phyloP scores from a whole-genome alignment of 2,888 invertebrate genomes.

The Scaptomyza reducta region DNA sequence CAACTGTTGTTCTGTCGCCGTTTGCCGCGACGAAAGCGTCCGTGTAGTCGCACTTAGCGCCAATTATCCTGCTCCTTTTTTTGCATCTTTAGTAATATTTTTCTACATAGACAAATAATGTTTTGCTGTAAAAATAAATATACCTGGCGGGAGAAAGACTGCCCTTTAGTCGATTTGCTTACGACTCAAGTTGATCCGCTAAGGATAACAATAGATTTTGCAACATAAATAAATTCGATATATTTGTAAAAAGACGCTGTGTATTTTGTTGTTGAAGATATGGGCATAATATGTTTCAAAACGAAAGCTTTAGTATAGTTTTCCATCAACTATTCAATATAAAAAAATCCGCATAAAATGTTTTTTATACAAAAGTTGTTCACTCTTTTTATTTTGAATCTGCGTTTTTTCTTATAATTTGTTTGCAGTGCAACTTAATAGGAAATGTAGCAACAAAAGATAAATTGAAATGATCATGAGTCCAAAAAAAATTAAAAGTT shows the following conservation, averaged over 20 bases:
- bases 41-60: slow-evolving; percentile 35
- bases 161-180: slow-evolving; percentile 1
- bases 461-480: not conserved
- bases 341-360: no score
- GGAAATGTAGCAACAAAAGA: slow-evolving; percentile 22
- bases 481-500: slow-evolving; percentile 33
- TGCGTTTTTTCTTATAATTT: slow-evolving; percentile 45
- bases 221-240: slow-evolving; percentile 58
- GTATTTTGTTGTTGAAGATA: not conserved
- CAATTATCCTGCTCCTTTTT: slow-evolving; percentile 19
- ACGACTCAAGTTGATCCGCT: slow-evolving; percentile 20
- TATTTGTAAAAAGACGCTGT: slow-evolving; percentile 54
- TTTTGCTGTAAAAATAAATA: slow-evolving; percentile 22
- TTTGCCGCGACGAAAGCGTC: slow-evolving; percentile 18
- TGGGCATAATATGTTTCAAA: no score
- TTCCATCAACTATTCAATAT: no score
- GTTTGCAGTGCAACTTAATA: slow-evolving; percentile 35
- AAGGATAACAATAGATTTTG: slow-evolving; percentile 21
- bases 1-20: slow-evolving; percentile 65
- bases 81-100: slow-evolving; percentile 68
- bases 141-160: no score
- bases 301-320: no score
- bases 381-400: slow-evolving; percentile 52
- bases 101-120: slow-evolving; percentile 65
- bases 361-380: slow-evolving; percentile 57